Conservation (phyloP, 35 echinoderm and acorn worm genomes). For the Anneissia japonica region DNA sequence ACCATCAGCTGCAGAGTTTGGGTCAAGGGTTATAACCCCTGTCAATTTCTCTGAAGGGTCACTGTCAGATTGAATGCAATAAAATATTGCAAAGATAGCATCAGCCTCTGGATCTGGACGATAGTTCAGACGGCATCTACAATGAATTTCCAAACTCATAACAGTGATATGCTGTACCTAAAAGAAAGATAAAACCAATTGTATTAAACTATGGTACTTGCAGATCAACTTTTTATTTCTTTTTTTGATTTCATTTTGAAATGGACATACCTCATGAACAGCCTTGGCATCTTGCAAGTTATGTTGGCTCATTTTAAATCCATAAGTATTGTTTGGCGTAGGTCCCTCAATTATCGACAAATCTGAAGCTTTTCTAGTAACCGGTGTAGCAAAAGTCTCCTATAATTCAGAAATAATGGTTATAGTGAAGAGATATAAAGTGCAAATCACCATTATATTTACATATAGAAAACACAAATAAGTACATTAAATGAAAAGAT, state of each 20-base stretch:
- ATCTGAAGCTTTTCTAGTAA: constrained; percentile 40
- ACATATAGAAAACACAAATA: too few species aligned
- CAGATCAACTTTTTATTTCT: background rate
- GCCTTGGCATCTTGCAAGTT: constrained; percentile 95
- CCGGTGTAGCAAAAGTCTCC: constrained; percentile 24
- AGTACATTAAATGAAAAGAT: too few species aligned
- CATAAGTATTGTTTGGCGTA: constrained; percentile 69
- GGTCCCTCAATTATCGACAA: constrained; percentile 80
- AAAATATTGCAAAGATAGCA: constrained; percentile 79
- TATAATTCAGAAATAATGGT: constrained; percentile 15
- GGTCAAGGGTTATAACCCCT: background rate
- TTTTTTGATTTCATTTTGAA: background rate
- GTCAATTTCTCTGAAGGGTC: background rate
- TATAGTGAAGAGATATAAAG: too few species aligned
- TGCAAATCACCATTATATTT: too few species aligned
- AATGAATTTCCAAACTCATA: constrained; percentile 81
- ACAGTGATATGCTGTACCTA: constrained; percentile 86
- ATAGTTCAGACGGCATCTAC: constrained; percentile 50
- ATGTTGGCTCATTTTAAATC: constrained; percentile 69
- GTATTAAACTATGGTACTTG: background rate
- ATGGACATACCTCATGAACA: constrained; percentile 65
- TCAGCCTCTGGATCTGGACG: constrained; percentile 84
- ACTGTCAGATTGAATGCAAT: constrained; percentile 44
- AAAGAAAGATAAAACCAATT: background rate
- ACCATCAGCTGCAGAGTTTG: background rate